Base-by-base conservation (phyloP, 2,888 invertebrate genomes). In the Bedellia somnulentella region DNA sequence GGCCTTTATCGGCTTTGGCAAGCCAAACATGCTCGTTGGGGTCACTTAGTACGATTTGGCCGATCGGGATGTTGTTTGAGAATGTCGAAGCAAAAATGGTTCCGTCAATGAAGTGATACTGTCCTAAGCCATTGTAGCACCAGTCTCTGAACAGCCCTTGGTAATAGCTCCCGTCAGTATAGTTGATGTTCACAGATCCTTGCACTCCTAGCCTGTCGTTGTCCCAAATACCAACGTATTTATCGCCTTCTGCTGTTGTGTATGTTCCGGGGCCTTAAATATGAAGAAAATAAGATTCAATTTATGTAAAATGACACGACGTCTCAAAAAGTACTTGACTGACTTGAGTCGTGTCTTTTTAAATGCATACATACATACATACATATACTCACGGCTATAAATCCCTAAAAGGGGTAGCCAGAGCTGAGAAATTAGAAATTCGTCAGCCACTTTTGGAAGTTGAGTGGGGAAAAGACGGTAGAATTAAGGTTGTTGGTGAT, bases 181-280 rank as follows among this genome's bases (percentile, higher is more conserved):
- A 82, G 1, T 51, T 43, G 24, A 80, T 58, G 9, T 37, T 45
- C 1, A 61, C 57, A 10, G 52, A 53, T 28, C 34, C 47, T 12
- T 35, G 36, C 9, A 53, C 56, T 0, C 56, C 53, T 2, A 83
- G 49, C 29, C 61, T 61, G 43, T 84, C 83, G 8, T 57, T 47
- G 0, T 75, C 67, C 84, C 84, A 85, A 2, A 41, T 40, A 4
- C 80, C 82, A 14, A 52, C 43, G 45, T 84, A 84, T 1, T 43
- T 43, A 40, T 83, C 81, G 1, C 79, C 80, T 42, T 83, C 81
- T 4, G 71, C 71, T 1, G 83, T 82, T 2, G 44, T 66, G 40
- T 85, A 84, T 8, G 54, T 50, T 5, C 84, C 84, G 1, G 40
- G 47, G 3, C 79, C 80, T 76, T 31, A 6, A 15, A 17, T n/a